Conservation (phyloP, 2,888 invertebrate genomes). For the Schrankia costaestrigalis region DNA sequence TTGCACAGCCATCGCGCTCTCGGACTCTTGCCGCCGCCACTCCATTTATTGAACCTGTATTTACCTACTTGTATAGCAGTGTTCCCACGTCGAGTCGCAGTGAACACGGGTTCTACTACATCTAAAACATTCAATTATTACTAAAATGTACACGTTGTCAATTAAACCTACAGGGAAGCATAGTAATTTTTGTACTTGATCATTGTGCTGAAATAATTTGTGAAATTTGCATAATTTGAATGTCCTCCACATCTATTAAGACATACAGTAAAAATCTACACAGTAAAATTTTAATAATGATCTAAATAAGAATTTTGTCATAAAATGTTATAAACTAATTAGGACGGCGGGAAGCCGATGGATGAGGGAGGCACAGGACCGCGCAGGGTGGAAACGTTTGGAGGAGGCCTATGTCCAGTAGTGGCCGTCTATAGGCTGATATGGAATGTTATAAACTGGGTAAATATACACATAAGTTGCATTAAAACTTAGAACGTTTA, state of each 20-base stretch:
- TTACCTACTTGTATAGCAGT: conserved; percentile 37
- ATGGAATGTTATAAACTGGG: too few relatives aligned
- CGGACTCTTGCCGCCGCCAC: conserved; percentile 25
- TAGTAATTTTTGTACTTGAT: not conserved
- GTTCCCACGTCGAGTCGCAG: conserved; percentile 36
- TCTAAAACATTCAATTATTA: not conserved
- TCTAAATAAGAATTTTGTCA: not conserved
- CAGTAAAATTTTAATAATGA: too few relatives aligned
- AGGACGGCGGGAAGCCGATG: not conserved
- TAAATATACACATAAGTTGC: too few relatives aligned
- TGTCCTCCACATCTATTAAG: not conserved
- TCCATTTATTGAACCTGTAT: conserved; percentile 40
- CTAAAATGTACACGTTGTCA: not conserved
- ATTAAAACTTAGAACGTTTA: not conserved
- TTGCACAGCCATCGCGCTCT: conserved; percentile 36
- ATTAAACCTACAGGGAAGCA: not conserved
- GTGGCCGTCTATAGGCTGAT: too few relatives aligned
- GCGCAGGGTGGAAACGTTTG: too few relatives aligned
- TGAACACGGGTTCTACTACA: conserved; percentile 14
- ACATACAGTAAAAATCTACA: too few relatives aligned
- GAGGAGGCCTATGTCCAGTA: too few relatives aligned
- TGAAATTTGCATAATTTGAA: not conserved
- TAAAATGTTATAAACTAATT: not conserved
- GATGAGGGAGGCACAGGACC: too few relatives aligned
- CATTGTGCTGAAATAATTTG: not conserved